Percentiles rank a stretch among this genome's conserved stretches.
Evolutionary conservation across 2,797 vertebrate genomes (phyloP).

Genomic region (Myripristis murdjan): DNA sequence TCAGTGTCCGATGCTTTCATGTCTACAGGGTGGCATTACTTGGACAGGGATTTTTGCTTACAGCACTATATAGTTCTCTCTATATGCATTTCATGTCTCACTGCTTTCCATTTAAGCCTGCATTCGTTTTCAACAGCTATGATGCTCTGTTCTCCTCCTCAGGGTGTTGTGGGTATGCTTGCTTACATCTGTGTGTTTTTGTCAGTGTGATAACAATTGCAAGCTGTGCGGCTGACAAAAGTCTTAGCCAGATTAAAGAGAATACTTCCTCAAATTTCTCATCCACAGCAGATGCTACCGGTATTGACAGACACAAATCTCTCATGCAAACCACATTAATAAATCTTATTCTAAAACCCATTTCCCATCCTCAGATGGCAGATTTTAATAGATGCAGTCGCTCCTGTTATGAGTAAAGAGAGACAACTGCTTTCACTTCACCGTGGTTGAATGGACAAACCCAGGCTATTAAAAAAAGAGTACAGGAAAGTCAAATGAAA

Average conservation of each 20-base stretch:
- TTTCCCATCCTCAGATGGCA: conserved; percentile 75
- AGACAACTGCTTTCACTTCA: conserved; percentile 8
- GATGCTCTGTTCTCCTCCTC: conserved; percentile 60
- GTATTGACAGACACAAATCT: conserved; percentile 85
- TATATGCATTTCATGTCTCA: conserved; percentile 66
- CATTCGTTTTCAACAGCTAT: conserved; percentile 57
- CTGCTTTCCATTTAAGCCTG: conserved; percentile 65
- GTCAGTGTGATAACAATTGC: conserved; percentile 82
- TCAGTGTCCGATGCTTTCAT: conserved; percentile 33
- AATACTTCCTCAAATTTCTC: conserved; percentile 80
- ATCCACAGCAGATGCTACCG: conserved; percentile 85
- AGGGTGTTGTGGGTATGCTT: conserved; percentile 68
- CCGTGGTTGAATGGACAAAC: conserved; percentile 23
- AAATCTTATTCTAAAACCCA: conserved; percentile 81
- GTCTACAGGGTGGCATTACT: conserved; percentile 32
- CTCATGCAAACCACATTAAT: conserved; percentile 82
- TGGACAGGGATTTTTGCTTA: conserved; percentile 49
- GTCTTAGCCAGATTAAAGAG: conserved; percentile 87
- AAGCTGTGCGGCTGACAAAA: conserved; percentile 86
- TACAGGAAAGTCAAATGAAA: conserved; percentile 20
- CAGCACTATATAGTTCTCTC: conserved; percentile 49
- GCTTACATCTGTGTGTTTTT: conserved; percentile 73
- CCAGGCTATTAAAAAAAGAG: conserved; percentile 1
- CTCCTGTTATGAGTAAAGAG: conserved; percentile 23
- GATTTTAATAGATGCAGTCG: conserved; percentile 39